Conservation (phyloP, 2,113 vertebrate species). For the Syrmaticus mikado region DNA sequence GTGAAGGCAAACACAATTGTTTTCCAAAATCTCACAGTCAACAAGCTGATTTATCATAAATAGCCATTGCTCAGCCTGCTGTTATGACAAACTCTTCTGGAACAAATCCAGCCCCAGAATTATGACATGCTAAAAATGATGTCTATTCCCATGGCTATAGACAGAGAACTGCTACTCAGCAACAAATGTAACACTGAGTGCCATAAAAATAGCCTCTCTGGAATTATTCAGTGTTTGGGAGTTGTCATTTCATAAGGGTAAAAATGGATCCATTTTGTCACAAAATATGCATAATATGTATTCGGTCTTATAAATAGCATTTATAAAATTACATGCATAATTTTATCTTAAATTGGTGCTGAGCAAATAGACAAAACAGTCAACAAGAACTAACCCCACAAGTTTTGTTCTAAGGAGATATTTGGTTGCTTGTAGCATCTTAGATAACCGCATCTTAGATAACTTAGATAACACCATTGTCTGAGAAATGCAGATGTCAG, state of each 20-base stretch:
- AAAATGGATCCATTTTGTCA: conserved; percentile 52
- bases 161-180: conserved; percentile 54
- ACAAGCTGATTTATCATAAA: conserved; percentile 15
- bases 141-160: conserved; percentile 50
- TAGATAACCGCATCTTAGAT: neutral
- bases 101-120: neutral
- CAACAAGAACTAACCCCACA: conserved; percentile 1
- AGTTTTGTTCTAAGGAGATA: neutral
- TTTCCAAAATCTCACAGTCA: conserved; percentile 18
- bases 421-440: neutral
- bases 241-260: conserved; percentile 37
- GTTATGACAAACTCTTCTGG: conserved; percentile 37
- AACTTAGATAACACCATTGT: neutral
- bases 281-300: conserved; percentile 45
- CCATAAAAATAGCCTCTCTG: conserved; percentile 59
- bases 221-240: conserved; percentile 64
- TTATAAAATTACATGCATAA: conserved; percentile 53
- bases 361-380: conserved; percentile 61
- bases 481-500: conserved; percentile 45
- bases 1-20: neutral
- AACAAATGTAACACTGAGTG: conserved; percentile 26
- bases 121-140: conserved; percentile 40
- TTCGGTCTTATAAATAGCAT: conserved; percentile 54
- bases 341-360: conserved; percentile 45
- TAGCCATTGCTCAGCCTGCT: neutral